These are phyloP conservation scores for Limnodromus scolopaceus DNA, from an alignment of 2,797 vertebrate genomes.

Conservation along the genomic window DNA sequence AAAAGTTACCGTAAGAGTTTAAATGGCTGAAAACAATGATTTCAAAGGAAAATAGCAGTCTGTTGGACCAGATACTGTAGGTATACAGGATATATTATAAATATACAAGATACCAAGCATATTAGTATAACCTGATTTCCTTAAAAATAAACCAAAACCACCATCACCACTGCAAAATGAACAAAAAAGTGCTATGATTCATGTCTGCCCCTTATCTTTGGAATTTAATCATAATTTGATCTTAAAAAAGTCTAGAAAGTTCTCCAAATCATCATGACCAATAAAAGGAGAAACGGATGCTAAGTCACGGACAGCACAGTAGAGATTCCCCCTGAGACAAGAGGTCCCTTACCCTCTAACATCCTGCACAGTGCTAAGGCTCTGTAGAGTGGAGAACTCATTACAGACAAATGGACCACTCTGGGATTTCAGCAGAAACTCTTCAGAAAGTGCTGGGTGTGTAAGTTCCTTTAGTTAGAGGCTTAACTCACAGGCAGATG, in stretches of 20 bases:
- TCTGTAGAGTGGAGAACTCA: accelerated
- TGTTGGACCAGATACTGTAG: background rate
- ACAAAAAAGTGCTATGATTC: background rate
- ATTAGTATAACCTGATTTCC: background rate
- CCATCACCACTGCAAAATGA: background rate
- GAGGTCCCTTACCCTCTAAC: background rate
- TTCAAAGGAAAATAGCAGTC: background rate
- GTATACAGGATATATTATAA: background rate
- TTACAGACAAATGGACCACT: background rate
- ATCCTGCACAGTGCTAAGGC: background rate
- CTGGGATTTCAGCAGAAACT: background rate
- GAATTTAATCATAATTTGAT: background rate
- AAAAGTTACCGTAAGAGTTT: background rate
- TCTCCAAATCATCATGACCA: background rate
- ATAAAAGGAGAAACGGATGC: background rate
- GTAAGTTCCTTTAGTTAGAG: slow-evolving; percentile 2
- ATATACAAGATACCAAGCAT: background rate
- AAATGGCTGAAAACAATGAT: background rate
- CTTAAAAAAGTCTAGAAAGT: background rate
- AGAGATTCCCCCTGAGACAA: background rate
- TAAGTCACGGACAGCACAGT: background rate
- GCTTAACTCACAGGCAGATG: background rate
- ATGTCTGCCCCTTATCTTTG: background rate
- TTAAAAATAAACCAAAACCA: background rate
- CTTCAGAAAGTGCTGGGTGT: background rate